These are phyloP conservation scores for Mythimna impura DNA, from an alignment of 2,888 invertebrate species.

Conservation along the genomic window DNA sequence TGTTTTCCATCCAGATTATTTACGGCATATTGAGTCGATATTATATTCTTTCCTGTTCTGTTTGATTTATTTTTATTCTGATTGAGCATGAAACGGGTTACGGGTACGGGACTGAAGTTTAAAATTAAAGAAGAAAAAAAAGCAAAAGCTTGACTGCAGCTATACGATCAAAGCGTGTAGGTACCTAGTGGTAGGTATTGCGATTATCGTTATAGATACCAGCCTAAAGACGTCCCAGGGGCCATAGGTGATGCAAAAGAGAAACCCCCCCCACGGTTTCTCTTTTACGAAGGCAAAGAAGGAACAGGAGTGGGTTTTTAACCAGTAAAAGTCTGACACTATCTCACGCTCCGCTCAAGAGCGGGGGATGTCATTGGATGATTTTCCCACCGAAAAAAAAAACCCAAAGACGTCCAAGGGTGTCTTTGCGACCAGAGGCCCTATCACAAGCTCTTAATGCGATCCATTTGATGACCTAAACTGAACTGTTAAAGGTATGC, in stretches of 20 bases:
- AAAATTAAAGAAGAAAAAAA: neutral
- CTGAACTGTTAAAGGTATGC: no score
- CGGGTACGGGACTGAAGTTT: no score
- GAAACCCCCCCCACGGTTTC: no score
- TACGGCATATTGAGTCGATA: neutral
- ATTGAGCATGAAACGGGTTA: constrained; percentile 11
- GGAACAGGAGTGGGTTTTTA: no score
- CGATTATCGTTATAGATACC: neutral
- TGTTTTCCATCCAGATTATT: neutral
- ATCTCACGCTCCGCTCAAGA: no score
- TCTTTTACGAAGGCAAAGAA: no score
- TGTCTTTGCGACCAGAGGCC: neutral
- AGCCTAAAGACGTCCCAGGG: neutral
- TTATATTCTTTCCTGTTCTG: neutral
- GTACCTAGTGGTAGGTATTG: neutral
- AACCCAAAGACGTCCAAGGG: neutral
- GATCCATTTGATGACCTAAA: no score
- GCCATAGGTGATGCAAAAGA: no score
- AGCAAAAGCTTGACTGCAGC: neutral
- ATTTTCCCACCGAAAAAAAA: no score
- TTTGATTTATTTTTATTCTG: constrained; percentile 5
- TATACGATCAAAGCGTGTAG: neutral
- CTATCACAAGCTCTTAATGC: no score
- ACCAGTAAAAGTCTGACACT: no score
- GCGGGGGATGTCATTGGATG: no score